Evolutionary conservation across 2,888 invertebrate genomes (phyloP), one percentile per base, ranked within the genome.

Genomic region (Malthinus flaveolus): DNA sequence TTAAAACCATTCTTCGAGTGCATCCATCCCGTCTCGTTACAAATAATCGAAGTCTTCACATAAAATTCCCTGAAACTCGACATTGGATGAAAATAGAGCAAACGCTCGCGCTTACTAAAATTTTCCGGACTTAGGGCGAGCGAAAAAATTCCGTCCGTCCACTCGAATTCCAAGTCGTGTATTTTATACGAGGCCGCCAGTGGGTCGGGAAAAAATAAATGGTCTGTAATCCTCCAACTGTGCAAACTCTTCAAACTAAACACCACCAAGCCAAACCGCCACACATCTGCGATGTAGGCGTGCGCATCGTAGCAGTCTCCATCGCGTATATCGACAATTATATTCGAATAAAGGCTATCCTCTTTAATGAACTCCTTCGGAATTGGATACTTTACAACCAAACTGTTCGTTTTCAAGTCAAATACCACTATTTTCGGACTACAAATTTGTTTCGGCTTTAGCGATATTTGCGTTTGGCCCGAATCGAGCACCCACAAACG

Each of bases 81-180:
- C 87, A 93, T 85, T 0, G 93, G 86, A 76, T 93, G 91, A 73
- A 91, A 93, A 71, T 86, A 92, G 15, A 93, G 73, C 2, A 85
- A 80, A 48, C 89, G 81, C 47, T 91, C 88, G 12, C 78, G 72
- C 10, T 76, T 73, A 50, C 79, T 71, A 1, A 79, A 73, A 65
- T 79, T 72, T 31, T 73, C 71, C 5, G 87, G 86, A n/a, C 87
- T 85, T 42, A 91, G 71, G 0, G 90, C 85, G 65, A 91, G 77
- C 0, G 90, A 90, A 70, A 92, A 91, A 13, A 92, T 83, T 0
- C 92, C 92, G 71, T 92, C 92, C 6, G 88, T 81, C 92, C 91
- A 93, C 70, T 91, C 88, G 71, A 91, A 93, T 63, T 88, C 87
- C 0, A 91, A 71, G 1, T 88, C 89, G 62, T 90, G 88, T 0